Evolutionary conservation across 2,113 vertebrate genomes (phyloP), one percentile per base, ranked within the genome.

Genomic region (Myxocyprinus asiaticus): DNA sequence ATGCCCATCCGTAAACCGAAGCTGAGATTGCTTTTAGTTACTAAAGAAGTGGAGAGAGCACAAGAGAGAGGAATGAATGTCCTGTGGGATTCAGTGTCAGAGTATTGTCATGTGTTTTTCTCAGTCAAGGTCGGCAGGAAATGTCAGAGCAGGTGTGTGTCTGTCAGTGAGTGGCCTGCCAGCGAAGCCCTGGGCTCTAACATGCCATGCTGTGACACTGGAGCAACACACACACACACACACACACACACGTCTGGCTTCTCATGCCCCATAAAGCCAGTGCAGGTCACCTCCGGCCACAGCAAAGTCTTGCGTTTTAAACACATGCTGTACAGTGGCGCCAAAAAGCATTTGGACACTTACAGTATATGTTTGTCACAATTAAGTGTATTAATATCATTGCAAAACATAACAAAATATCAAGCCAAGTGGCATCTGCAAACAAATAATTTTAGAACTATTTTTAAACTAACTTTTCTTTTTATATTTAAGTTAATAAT

Each of bases 131-230:
- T 92, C 89, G 86, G 87, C 85, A 91, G 87, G 90, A 91, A 92
- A 91, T 91, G 91, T 92, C 91, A 91, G 92, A 93, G 89, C 92
- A 93, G 92, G 92, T 93, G 92, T 82, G 82, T 76, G 87, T 92
- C 91, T 91, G 90, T 90, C 87, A 87, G 89, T 72, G 86, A 89
- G 88, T 84, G 83, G 86, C 87, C 88, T 91, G 91, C 90, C 89
- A 91, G 88, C 87, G 88, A 89, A 92, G 90, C 85, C 89, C 84
- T 89, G 88, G 82, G 85, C 87, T 86, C 77, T 84, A 84, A 87
- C 90, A 87, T 81, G 53, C 89, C 88, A 86, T 84, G 86, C 67
- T 58, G 85, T 91, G 88, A 91, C 88, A 90, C 88, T 85, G 84
- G 84, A 79, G 82, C 82, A 80, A 73, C 83, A 47, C 56, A 33